A percentile compares a stretch with the other conserved stretches of the same genome.
Conservation (phyloP, 2,888 invertebrate genomes). For the Himalopsyche kuldschensis region DNA sequence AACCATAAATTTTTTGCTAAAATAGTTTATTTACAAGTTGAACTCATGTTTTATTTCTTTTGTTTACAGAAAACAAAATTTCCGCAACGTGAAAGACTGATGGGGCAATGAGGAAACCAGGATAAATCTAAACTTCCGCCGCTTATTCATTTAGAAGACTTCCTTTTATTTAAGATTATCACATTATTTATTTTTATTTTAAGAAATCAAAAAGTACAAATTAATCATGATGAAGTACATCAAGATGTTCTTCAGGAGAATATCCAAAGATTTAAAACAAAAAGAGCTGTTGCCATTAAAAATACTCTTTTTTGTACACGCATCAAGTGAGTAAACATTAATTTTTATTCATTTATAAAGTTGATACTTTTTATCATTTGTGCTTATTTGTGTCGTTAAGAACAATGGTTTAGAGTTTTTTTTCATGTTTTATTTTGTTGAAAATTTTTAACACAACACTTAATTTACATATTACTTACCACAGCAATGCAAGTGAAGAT, state of each 20-base stretch:
- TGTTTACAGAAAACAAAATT: neutral
- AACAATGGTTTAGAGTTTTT: too few species aligned
- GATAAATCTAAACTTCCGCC: neutral
- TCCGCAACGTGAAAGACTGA: neutral
- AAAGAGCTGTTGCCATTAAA: slow-evolving; percentile 74
- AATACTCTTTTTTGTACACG: slow-evolving; percentile 75
- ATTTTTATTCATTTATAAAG: too few species aligned
- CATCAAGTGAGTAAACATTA: slow-evolving; percentile 65
- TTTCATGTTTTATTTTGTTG: too few species aligned
- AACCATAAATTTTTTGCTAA: too few species aligned
- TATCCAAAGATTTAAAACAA: slow-evolving; percentile 70
- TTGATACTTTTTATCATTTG: too few species aligned
- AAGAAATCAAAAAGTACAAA: slow-evolving; percentile 11
- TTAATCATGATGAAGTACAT: slow-evolving; percentile 60
- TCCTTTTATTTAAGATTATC: neutral
- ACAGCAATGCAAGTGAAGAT: too few species aligned
- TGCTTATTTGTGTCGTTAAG: too few species aligned
- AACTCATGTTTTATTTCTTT: neutral
- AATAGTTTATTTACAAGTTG: too few species aligned
- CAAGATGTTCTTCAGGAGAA: slow-evolving; percentile 66
- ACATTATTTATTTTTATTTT: neutral
- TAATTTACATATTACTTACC: too few species aligned
- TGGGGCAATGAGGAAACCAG: neutral
- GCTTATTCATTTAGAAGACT: neutral
- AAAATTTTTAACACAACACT: too few species aligned